phyloP scores from a whole-genome alignment of 2,113 vertebrate genomes.

The Brienomyrus brachyistius region DNA sequence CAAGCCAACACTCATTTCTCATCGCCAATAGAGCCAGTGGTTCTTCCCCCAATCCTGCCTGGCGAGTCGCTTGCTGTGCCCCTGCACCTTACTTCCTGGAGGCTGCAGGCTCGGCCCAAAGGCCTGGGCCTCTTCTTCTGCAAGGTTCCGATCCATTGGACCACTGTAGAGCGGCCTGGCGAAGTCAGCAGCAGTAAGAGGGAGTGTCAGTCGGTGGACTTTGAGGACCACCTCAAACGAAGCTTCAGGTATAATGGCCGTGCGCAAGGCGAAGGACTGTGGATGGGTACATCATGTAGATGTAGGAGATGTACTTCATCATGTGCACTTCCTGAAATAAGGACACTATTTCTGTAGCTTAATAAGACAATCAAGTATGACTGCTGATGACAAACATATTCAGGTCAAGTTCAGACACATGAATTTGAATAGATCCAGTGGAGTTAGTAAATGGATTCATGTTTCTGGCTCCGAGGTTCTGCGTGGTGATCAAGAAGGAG shows the following conservation, averaged over 20 bases:
- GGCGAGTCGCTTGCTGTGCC: slow-evolving; percentile 81
- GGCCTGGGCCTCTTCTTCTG: slow-evolving; percentile 90
- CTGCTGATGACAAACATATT: background rate
- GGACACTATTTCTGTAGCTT: background rate
- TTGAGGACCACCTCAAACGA: slow-evolving; percentile 67
- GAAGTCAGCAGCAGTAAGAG: slow-evolving; percentile 86
- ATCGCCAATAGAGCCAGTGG: slow-evolving; percentile 76
- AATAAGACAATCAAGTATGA: background rate
- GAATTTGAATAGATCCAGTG: background rate
- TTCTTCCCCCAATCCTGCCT: slow-evolving; percentile 85
- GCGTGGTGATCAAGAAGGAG: slow-evolving; percentile 93
- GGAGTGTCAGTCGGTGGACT: slow-evolving; percentile 86
- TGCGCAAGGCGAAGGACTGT: background rate
- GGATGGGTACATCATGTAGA: background rate
- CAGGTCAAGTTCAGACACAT: background rate
- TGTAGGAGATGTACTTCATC: background rate
- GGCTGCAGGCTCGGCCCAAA: slow-evolving; percentile 87
- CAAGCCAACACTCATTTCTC: background rate
- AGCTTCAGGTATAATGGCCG: slow-evolving; percentile 77
- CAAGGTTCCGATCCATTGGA: slow-evolving; percentile 93
- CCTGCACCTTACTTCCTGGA: slow-evolving; percentile 90
- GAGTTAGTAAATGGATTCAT: background rate
- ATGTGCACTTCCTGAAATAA: background rate
- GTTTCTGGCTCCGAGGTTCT: slow-evolving; percentile 67
- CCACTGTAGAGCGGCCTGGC: slow-evolving; percentile 74